Evolutionary conservation across 2,113 vertebrate species (phyloP).

Genomic region (Ornithorhynchus anatinus): DNA sequence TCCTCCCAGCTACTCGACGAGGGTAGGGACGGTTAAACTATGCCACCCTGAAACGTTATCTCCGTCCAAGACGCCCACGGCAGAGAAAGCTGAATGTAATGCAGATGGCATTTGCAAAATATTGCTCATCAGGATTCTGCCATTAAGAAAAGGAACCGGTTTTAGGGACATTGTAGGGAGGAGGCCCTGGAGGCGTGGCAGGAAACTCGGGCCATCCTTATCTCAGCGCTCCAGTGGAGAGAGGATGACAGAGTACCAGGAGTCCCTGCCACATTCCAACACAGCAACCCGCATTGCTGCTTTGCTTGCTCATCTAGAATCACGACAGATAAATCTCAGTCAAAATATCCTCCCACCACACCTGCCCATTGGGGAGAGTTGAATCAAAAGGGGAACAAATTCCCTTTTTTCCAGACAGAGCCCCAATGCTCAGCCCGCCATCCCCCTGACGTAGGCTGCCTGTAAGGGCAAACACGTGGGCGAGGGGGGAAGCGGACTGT

Average conservation of each 20-base stretch:
- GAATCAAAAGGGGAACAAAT: conserved; percentile 33
- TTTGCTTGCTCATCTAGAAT: conserved; percentile 52
- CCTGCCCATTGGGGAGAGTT: conserved; percentile 36
- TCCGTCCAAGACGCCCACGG: too few species aligned
- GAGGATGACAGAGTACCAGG: background rate
- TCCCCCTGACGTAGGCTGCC: too few species aligned
- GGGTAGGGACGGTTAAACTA: too few species aligned
- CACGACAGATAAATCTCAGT: conserved; percentile 46
- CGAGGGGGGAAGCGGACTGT: too few species aligned
- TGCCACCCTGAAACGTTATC: too few species aligned
- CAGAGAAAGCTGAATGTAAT: conserved; percentile 26
- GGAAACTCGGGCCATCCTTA: conserved; percentile 17
- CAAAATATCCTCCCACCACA: conserved; percentile 56
- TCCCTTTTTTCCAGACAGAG: too few species aligned
- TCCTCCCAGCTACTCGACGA: background rate
- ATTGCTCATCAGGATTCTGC: conserved; percentile 24
- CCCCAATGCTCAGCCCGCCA: too few species aligned
- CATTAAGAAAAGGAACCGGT: conserved; percentile 36
- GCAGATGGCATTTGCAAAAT: conserved; percentile 31
- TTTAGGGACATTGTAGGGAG: conserved; percentile 6
- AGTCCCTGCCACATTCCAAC: background rate
- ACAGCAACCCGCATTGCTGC: conserved; percentile 27
- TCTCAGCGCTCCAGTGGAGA: background rate
- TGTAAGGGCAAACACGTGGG: too few species aligned
- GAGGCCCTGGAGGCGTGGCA: conserved; percentile 2